These are phyloP conservation scores for Dolichoris vasculosae DNA, from an alignment of 1,140 invertebrate genomes.

Conservation along the genomic window DNA sequence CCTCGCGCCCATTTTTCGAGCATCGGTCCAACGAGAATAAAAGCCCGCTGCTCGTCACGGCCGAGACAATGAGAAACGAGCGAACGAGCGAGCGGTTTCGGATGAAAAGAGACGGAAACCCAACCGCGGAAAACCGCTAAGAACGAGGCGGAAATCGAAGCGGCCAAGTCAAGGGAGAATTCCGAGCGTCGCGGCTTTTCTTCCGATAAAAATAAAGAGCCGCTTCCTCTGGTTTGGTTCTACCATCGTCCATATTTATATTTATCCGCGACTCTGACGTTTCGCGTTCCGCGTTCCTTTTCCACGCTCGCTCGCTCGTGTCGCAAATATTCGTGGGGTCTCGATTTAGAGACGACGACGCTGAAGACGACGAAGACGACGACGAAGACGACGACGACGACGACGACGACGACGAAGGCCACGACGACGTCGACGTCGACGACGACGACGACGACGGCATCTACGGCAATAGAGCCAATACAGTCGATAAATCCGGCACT, in stretches of 20 bases:
- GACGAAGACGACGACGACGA: neutral
- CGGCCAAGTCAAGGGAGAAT: slow-evolving; percentile 9
- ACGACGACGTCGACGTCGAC: too few species aligned
- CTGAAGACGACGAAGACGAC: neutral
- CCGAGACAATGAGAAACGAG: too few species aligned
- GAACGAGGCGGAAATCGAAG: neutral
- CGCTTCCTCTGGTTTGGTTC: slow-evolving; percentile 27
- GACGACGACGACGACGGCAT: too few species aligned
- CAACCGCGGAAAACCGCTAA: neutral
- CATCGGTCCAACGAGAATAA: too few species aligned
- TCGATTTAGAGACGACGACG: slow-evolving; percentile 48
- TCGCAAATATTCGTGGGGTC: slow-evolving; percentile 35
- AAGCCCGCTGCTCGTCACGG: too few species aligned
- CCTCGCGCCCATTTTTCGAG: too few species aligned
- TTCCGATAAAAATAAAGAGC: slow-evolving; percentile 47
- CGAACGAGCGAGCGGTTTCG: neutral
- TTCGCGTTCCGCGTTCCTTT: slow-evolving; percentile 55
- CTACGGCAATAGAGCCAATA: slow-evolving; percentile 17
- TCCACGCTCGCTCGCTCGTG: slow-evolving; percentile 21
- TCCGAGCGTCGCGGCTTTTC: slow-evolving; percentile 17
- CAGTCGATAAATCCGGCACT: slow-evolving; percentile 52
- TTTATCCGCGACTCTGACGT: slow-evolving; percentile 39
- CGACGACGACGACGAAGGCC: too few species aligned
- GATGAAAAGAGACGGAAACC: neutral
- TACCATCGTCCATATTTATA: slow-evolving; percentile 30